These are phyloP conservation scores for Pectinophora gossypiella DNA, from an alignment of 1,140 invertebrate species.

Conservation along the genomic window DNA sequence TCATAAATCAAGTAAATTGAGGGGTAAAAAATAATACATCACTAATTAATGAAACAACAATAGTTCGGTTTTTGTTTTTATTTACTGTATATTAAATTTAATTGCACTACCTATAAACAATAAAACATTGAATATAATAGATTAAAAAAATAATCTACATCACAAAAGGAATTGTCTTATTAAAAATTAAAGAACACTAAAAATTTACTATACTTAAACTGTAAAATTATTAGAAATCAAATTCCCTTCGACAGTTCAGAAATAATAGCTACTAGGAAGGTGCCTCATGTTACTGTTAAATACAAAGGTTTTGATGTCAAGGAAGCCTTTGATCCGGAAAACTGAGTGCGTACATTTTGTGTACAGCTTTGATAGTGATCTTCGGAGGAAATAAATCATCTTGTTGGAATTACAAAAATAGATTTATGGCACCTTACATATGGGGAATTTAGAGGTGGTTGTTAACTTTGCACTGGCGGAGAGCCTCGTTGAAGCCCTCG, in stretches of 20 bases:
- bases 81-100: conserved; percentile 22
- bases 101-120: conserved; percentile 26
- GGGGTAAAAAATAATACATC: too few relatives aligned
- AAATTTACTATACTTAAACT: conserved; percentile 7
- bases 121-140: conserved; percentile 23
- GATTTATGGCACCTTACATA: conserved; percentile 22
- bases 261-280: conserved; percentile 41
- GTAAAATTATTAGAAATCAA: conserved; percentile 30
- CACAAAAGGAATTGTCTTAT: conserved; percentile 30
- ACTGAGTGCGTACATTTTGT: conserved; percentile 18
- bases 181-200: conserved; percentile 18
- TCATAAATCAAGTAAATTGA: too few relatives aligned
- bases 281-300: conserved; percentile 19
- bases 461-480: conserved; percentile 90
- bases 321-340: conserved; percentile 16
- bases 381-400: conserved; percentile 23
- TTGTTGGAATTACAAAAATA: conserved; percentile 8
- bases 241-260: conserved; percentile 17
- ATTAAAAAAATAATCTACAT: conserved; percentile 27
- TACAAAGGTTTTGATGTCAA: conserved; percentile 24
- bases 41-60: too few relatives aligned
- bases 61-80: conserved; percentile 21
- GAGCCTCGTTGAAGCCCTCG: conserved; percentile 94
- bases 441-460: conserved; percentile 58
- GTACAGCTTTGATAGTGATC: conserved; percentile 16